These are phyloP conservation scores for Sakesphorus luctuosus DNA, from an alignment of 2,113 vertebrate species.

Conservation along the genomic window DNA sequence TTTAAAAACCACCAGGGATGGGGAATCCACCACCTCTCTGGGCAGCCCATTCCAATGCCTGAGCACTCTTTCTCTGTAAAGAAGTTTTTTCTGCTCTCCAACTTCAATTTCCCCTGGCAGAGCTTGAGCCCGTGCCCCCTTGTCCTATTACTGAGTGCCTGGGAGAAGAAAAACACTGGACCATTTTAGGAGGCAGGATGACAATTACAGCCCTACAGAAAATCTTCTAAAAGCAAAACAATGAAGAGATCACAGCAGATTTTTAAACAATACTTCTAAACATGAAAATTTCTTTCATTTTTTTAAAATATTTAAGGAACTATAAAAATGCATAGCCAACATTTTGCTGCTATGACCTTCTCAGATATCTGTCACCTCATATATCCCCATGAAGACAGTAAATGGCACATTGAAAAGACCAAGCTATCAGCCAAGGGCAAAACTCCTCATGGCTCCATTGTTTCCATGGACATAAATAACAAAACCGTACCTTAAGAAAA, in stretches of 20 bases:
- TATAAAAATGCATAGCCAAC: neutral
- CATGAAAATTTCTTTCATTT: neutral
- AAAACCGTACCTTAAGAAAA: neutral
- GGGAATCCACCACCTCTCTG: too few relatives aligned
- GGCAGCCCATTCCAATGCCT: too few relatives aligned
- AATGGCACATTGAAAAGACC: neutral
- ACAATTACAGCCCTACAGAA: neutral
- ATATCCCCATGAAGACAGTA: neutral
- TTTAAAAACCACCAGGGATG: too few relatives aligned
- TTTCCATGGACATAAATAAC: neutral
- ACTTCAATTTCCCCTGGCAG: too few relatives aligned
- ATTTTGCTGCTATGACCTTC: neutral
- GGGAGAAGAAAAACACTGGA: neutral
- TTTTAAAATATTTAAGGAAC: neutral
- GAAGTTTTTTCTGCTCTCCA: too few relatives aligned
- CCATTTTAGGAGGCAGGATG: neutral
- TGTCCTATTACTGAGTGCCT: too few relatives aligned
- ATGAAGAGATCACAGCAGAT: neutral
- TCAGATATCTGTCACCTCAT: neutral
- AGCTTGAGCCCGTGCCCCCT: too few relatives aligned
- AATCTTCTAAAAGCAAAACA: neutral
- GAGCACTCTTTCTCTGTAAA: too few relatives aligned
- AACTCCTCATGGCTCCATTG: neutral
- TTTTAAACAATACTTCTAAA: neutral
- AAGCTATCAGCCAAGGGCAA: neutral